Conservation (phyloP, 2,113 vertebrate genomes). For the Thryonomys swinderianus region DNA sequence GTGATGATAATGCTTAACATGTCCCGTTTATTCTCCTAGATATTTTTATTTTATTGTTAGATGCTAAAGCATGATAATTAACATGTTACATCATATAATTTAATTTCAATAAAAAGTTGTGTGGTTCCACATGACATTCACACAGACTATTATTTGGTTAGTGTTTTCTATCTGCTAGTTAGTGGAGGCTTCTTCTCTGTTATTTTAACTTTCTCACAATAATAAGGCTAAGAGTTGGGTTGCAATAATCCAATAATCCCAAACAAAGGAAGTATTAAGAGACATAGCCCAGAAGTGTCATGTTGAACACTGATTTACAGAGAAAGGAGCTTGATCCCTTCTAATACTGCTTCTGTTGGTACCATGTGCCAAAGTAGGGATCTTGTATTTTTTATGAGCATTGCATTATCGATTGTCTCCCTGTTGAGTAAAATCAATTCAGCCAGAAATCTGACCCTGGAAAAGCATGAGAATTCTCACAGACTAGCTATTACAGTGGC, state of each 20-base stretch:
- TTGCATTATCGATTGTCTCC: constrained; percentile 53
- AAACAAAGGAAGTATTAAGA: constrained; percentile 56
- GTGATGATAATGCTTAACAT: neutral
- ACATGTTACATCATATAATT: neutral
- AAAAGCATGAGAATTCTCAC: constrained; percentile 36
- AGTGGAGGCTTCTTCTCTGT: constrained; percentile 45
- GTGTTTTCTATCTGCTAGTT: neutral
- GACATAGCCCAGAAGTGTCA: constrained; percentile 22
- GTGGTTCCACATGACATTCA: neutral
- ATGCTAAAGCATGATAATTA: constrained; percentile 8
- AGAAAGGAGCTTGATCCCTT: constrained; percentile 45
- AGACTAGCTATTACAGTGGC: neutral
- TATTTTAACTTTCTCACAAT: constrained; percentile 57
- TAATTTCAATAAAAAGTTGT: constrained; percentile 35
- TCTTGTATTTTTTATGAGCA: constrained; percentile 47
- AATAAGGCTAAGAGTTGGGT: constrained; percentile 53
- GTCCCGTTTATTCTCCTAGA: neutral
- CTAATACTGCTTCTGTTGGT: neutral
- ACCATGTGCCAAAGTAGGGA: neutral
- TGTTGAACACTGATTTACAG: neutral
- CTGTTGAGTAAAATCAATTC: constrained; percentile 46
- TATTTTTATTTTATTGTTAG: constrained; percentile 22
- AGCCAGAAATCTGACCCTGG: constrained; percentile 29
- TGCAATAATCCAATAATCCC: constrained; percentile 67
- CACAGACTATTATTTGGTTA: neutral